A percentile compares a stretch with the other conserved stretches of the same genome.
phyloP scores from a whole-genome alignment of 2,113 vertebrate genomes.

The Pterocles orientalis region DNA sequence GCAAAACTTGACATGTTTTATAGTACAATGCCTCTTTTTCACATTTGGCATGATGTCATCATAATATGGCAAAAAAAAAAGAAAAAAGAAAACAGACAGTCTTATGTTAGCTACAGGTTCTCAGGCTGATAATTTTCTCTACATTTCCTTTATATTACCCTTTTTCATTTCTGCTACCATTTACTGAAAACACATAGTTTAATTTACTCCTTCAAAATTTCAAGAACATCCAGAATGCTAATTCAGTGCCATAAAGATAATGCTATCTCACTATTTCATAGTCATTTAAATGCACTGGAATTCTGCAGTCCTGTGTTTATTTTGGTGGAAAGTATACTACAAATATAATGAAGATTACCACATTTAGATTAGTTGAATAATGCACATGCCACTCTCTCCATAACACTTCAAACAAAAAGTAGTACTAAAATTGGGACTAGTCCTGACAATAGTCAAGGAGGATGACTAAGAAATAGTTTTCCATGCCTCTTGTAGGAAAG shows the following conservation, averaged over 20 bases:
- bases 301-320: slow-evolving; percentile 11
- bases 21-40: neutral
- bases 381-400: slow-evolving; percentile 22
- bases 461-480: slow-evolving; percentile 18
- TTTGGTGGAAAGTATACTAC: neutral
- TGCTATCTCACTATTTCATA: slow-evolving; percentile 15
- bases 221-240: slow-evolving; percentile 26
- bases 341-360: slow-evolving; percentile 60
- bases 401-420: slow-evolving; percentile 46
- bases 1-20: neutral
- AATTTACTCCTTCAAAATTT: slow-evolving; percentile 26
- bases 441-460: slow-evolving; percentile 2
- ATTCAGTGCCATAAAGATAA: slow-evolving; percentile 60
- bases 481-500: neutral
- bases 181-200: slow-evolving; percentile 13
- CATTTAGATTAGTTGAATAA: slow-evolving; percentile 56
- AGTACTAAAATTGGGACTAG: slow-evolving; percentile 10
- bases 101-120: neutral
- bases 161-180: neutral
- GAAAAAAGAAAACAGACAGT: neutral
- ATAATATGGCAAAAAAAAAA: neutral
- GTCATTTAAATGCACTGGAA: slow-evolving; percentile 39
- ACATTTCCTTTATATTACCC: neutral
- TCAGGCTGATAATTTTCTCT: neutral
- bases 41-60: neutral